Base-by-base conservation (phyloP, 1,140 invertebrate species). In the Charaxes varanes region DNA sequence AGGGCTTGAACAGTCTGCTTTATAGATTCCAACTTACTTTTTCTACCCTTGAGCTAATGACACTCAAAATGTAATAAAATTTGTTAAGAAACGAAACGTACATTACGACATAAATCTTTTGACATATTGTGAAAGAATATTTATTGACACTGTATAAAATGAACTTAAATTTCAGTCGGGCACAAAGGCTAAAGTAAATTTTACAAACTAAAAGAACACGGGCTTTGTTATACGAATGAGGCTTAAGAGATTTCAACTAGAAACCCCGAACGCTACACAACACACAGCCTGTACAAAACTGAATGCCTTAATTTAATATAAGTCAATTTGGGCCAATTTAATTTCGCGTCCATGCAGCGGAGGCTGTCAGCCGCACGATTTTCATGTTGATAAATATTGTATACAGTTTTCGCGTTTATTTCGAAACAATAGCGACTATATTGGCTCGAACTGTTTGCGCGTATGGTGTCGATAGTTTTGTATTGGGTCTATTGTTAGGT, bases 281-380 rank as follows among this genome's bases (percentile, higher is more conserved):
- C 54, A 60, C 51, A 61, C 28, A 31, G 47, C 60, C 61, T 62
- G 62, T 50, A 68, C 71, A 73, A 76, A 68, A 78, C 73, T 62
- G 59, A 80, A 73, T 69, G 60, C 69, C 69, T 67, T 78, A 76
- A 81, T 78, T 78, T 72, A 67, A 78, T 76, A 76, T 59, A 68
- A 78, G 77, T 73, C 73, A 76, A 81, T 81, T 81, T 70, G 55
- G 65, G 65, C 69, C 69, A 78, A 78, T 78, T 81, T 78, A 67
- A 74, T 76, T 78, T 64, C 54, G 57, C 61, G 70, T 51, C 57
- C 65, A 64, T 70, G 62, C 70, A 68, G 61, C 53, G 52, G 41
- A 40, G 50, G 49, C 32, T 48, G 45, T 48, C 40, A 53, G 44
- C 49, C 44, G 36, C 44, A 35, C 32, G 26, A 35, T 38, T 22